Base-by-base conservation (phyloP, 2,888 invertebrate species). In the Thymelicus acteon region DNA sequence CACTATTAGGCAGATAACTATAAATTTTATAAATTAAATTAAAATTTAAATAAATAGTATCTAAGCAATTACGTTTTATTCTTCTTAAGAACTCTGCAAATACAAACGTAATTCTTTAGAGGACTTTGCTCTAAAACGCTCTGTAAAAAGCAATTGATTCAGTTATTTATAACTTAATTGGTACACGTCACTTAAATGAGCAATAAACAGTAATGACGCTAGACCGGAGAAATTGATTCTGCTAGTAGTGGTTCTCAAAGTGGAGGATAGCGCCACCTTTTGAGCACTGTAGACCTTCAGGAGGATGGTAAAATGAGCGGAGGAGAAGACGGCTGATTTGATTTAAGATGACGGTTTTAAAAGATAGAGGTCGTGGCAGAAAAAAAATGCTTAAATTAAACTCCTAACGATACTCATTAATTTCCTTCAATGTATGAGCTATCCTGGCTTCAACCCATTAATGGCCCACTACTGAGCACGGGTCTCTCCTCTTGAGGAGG, bases 191-290 rank as follows among this genome's bases (percentile, higher is more conserved):
- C 67, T 62, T 67, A 71, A 72, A 74, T 72, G 70, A 74, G 66
- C 62, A 76, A 74, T 67, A 75, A 75, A 74, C 49, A 64, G 60
- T 58, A 72, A 73, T 71, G 72, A 72, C 75, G 73, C 71, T 48
- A 71, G 67, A 72, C 71, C 44, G 69, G 67, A 72, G 72, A 65
- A 73, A 76, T 76, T 77, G 75, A 74, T 73, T 75, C 69, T 71
- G 57, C 13, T 37, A 12, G 6, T 10, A 24, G 12, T 54, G 54
- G 19, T 54, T 54, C 54, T 54, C 8, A 54, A 54, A 54, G 54
- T 19, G 15, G 8, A 3, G 3, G 44, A 44, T 44, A 44, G 10
- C 2, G 40, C 40, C 10, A 8, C 6, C 10, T 40, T 40, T 31
- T 31, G 31, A 31, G 31, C 5, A 31, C 31, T 31, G 31, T 3